Evolutionary conservation across 1,140 invertebrate species (phyloP).

Genomic region (Monomorium pharaonis): DNA sequence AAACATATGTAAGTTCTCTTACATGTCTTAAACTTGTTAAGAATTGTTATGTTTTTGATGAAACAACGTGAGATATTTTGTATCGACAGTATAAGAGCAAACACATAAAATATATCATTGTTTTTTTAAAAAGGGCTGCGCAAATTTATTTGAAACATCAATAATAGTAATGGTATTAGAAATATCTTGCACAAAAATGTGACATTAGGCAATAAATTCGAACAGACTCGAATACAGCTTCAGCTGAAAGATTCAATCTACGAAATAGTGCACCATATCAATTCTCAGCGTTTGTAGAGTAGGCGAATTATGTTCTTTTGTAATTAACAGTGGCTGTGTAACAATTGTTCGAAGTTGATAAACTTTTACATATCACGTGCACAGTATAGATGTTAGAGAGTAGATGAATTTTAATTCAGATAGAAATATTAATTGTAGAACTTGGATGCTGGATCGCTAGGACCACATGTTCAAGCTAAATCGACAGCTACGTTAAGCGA

Average conservation of each 20-base stretch:
- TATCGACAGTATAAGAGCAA: background rate
- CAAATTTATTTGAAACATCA: no score
- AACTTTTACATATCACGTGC: conserved; percentile 19
- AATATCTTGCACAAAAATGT: background rate
- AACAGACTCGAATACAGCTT: conserved; percentile 9
- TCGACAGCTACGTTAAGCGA: conserved; percentile 78
- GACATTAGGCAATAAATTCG: background rate
- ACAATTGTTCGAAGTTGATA: background rate
- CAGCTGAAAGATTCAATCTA: background rate
- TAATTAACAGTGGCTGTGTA: conserved; percentile 3
- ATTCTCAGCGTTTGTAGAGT: background rate
- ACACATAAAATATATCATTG: background rate
- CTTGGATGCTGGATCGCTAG: conserved; percentile 80
- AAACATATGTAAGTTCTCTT: conserved; percentile 78
- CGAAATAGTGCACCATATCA: background rate
- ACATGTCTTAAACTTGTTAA: background rate
- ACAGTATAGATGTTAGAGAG: conserved; percentile 60
- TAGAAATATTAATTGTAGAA: conserved; percentile 78
- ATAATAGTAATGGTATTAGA: background rate
- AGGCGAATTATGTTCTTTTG: conserved; percentile 19
- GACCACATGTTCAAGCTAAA: conserved; percentile 80
- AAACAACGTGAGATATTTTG: background rate
- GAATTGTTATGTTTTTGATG: background rate
- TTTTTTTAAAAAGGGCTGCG: background rate
- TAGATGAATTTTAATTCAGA: conserved; percentile 65